A percentile compares a stretch with the other conserved stretches of the same genome.
phyloP scores from a whole-genome alignment of 1,140 invertebrate genomes.

The Phortica variegata region DNA sequence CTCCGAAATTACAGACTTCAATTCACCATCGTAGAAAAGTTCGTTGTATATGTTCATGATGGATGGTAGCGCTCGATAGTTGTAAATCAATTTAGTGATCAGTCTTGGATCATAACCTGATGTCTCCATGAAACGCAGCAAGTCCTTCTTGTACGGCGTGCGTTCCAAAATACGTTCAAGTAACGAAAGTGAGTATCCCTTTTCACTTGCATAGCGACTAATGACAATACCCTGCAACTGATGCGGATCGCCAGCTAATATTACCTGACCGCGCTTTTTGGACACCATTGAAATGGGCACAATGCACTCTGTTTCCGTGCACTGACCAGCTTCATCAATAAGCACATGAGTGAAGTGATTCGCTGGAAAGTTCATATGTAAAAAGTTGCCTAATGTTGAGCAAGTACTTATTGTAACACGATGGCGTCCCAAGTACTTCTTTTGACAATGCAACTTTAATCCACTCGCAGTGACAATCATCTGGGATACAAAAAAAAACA shows the following conservation, averaged over 20 bases:
- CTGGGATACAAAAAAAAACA: slow-evolving; percentile 6
- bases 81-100: slow-evolving; percentile 72
- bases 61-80: slow-evolving; percentile 78
- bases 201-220: slow-evolving; percentile 65
- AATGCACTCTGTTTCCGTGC: slow-evolving; percentile 85
- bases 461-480: slow-evolving; percentile 49
- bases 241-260: slow-evolving; percentile 88
- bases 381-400: slow-evolving; percentile 68
- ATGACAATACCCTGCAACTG: slow-evolving; percentile 85
- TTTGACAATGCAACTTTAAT: slow-evolving; percentile 57
- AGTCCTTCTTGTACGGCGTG: slow-evolving; percentile 68
- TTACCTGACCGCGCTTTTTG: slow-evolving; percentile 65
- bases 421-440: slow-evolving; percentile 66
- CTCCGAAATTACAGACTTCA: slow-evolving; percentile 45
- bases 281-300: slow-evolving; percentile 66
- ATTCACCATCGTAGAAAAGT: slow-evolving; percentile 73
- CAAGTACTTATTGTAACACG: slow-evolving; percentile 84
- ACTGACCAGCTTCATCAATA: slow-evolving; percentile 89
- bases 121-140: slow-evolving; percentile 53
- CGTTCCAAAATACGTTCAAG: slow-evolving; percentile 68
- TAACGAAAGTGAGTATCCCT: slow-evolving; percentile 71
- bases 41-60: slow-evolving; percentile 75
- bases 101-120: slow-evolving; percentile 67
- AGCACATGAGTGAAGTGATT: slow-evolving; percentile 86
- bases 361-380: slow-evolving; percentile 65